These are phyloP conservation scores for Amphimallon solstitiale DNA, from an alignment of 2,888 invertebrate species.

Conservation along the genomic window DNA sequence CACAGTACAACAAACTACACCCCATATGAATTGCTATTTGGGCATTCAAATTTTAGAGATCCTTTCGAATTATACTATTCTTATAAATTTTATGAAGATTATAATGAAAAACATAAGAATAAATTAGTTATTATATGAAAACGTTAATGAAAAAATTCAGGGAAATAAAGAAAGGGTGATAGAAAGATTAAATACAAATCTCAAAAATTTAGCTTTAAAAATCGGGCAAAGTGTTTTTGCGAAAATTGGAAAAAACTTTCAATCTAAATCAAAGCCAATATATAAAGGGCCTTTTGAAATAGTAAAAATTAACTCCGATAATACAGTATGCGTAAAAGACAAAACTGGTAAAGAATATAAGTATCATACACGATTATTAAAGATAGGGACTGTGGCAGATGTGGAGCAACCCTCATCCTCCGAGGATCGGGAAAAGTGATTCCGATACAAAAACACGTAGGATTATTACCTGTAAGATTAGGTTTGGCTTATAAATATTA, in stretches of 20 bases:
- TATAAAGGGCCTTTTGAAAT: background rate
- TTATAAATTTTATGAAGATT: conserved; percentile 16
- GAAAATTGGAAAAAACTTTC: background rate
- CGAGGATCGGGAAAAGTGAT: too few relatives aligned
- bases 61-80: conserved; percentile 19
- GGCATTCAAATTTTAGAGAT: conserved; percentile 11
- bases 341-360: background rate
- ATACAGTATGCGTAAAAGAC: background rate
- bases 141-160: background rate
- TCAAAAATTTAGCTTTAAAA: too few relatives aligned
- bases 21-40: conserved; percentile 16
- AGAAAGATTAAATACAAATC: background rate
- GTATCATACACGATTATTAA: too few relatives aligned
- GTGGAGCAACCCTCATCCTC: too few relatives aligned
- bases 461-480: too few relatives aligned
- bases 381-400: too few relatives aligned
- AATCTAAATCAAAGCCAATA: background rate
- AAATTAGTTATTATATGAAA: background rate
- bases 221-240: background rate
- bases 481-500: too few relatives aligned
- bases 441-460: too few relatives aligned
- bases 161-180: background rate
- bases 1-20: conserved; percentile 18
- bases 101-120: conserved; percentile 7
- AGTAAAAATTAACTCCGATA: background rate